These are phyloP conservation scores for Morus bassanus DNA, from an alignment of 2,797 vertebrate species.

Conservation along the genomic window DNA sequence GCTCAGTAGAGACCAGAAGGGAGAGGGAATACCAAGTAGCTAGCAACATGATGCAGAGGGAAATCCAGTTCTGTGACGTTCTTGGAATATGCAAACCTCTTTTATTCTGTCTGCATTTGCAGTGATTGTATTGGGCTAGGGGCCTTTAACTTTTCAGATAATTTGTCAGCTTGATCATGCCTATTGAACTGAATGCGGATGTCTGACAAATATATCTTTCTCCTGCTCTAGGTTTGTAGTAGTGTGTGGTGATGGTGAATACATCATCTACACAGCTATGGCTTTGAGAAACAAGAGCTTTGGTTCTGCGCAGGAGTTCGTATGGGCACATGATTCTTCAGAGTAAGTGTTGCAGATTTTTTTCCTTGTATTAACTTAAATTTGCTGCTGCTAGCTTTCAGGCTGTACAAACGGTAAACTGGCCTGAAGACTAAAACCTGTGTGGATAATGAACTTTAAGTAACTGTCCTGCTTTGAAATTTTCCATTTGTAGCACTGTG, in stretches of 20 bases:
- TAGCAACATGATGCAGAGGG: background rate
- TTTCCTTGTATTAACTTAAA: background rate
- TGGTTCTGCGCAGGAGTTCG: conserved; percentile 97
- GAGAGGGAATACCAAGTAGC: background rate
- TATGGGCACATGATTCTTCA: conserved; percentile 97
- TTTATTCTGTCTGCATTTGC: background rate
- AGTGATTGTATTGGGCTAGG: background rate
- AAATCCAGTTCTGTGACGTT: background rate
- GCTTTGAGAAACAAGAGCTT: conserved; percentile 98
- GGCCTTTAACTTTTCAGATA: background rate
- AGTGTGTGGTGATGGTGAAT: conserved; percentile 90
- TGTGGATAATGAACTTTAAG: background rate
- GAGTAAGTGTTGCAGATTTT: conserved; percentile 82
- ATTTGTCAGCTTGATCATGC: background rate
- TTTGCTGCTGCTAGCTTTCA: background rate
- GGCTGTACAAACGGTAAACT: background rate
- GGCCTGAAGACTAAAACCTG: background rate
- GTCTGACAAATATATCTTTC: background rate
- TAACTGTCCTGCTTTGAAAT: background rate
- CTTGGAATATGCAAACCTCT: background rate
- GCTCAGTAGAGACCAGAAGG: background rate
- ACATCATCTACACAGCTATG: conserved; percentile 93
- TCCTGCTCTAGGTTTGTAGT: conserved; percentile 87
- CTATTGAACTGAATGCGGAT: background rate
- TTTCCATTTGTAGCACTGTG: background rate